Base-by-base conservation (phyloP, 2,888 invertebrate species). In the Oligia latruncula region DNA sequence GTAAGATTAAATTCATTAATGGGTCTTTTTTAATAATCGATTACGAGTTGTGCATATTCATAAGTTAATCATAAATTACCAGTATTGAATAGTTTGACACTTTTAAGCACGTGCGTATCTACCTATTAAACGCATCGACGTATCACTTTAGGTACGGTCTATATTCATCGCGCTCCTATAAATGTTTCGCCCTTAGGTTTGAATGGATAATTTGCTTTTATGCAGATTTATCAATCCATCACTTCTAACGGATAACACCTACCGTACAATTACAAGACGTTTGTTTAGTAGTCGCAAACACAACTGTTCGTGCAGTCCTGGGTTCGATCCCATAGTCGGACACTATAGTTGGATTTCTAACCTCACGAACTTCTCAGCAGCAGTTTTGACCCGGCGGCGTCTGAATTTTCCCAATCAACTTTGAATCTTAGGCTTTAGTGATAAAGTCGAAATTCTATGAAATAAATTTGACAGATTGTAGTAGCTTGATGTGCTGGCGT, bases 11-110 rank as follows among this genome's bases (percentile, higher is more conserved):
- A 67, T 80, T 88, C 85, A 90, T 89, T 90, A 87, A 4, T 60
- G 20, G 52, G 4, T 35, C 40, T 20, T 76, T 72, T 85, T 68
- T 71, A 66, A 72, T 58, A 72, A 49, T 76, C 82, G 82, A 87
- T 88, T 79, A 83, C 79, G 46, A 66, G 80, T 84, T 93, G 90
- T 95, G 96, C 95, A 95, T 96, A 95, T 95, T 96, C 96, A 96
- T 95, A 92, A 91, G 82, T 85, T 87, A 71, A 81, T 91, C 91
- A 95, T 96, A 92, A 94, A 94, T 94, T 91, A 88, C 72, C 78
- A 64, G 20, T 68, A 71, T 58, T 81, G 80, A 75, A 87, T 81
- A 71, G 83, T 65, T 81, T 77, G 76, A 71, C 73, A 77, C 43
- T 58, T 77, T 20, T 55, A 52, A 67, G 76, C 65, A 76, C 74